Conservation (phyloP, 1,140 invertebrate species). For the Druon quercuslanigerum region DNA sequence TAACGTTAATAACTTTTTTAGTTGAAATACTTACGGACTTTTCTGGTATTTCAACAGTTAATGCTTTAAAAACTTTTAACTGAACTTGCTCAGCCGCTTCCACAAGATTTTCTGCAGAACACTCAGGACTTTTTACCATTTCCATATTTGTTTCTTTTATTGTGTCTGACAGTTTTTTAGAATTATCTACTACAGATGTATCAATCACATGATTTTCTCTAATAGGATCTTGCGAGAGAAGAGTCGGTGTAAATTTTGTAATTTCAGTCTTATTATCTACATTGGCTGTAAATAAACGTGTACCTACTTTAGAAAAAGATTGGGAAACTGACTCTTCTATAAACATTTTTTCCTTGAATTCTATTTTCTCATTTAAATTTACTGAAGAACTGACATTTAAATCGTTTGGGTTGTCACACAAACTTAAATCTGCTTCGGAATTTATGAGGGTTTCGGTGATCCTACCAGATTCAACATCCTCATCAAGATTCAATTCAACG, state of each 20-base stretch:
- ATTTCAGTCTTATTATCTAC: conserved; percentile 18
- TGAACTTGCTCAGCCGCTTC: conserved; percentile 1
- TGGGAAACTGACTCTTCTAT: not conserved
- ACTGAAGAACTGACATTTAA: not conserved
- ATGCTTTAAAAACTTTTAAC: conserved; percentile 16
- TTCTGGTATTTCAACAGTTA: not conserved
- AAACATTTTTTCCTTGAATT: not conserved
- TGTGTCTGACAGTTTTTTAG: conserved; percentile 3
- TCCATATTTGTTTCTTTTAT: conserved; percentile 27
- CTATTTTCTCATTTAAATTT: not conserved
- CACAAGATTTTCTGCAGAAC: conserved; percentile 35
- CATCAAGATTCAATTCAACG: too few relatives aligned
- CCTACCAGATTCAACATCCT: too few relatives aligned
- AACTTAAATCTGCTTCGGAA: too few relatives aligned
- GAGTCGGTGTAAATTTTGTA: not conserved
- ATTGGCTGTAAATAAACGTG: not conserved
- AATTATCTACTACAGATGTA: too few relatives aligned
- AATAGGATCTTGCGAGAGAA: too few relatives aligned
- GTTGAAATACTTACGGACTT: not conserved
- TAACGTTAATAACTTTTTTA: not conserved
- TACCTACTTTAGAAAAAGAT: not conserved
- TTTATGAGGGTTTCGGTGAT: too few relatives aligned
- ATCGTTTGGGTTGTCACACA: not conserved
- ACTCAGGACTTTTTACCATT: conserved; percentile 33
- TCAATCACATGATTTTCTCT: too few relatives aligned